phyloP scores from a whole-genome alignment of 2,113 vertebrate species.

The Myanophis thanlyinensis region DNA sequence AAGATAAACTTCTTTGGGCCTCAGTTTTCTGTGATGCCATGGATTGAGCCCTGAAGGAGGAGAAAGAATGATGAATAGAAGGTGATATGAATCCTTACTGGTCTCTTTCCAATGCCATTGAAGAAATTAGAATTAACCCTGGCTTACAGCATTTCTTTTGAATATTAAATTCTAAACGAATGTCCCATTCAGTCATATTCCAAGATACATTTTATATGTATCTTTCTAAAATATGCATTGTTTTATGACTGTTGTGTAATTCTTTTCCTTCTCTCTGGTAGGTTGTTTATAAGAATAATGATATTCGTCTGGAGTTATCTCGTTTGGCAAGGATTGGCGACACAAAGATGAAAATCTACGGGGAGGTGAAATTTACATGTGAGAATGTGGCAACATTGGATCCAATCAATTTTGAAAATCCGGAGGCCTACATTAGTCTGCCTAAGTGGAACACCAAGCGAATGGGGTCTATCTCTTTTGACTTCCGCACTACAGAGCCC shows the following conservation, averaged over 20 bases:
- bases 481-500: conserved; percentile 94
- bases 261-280: conserved; percentile 67
- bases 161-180: background rate
- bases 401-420: conserved; percentile 95
- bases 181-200: conserved; percentile 2
- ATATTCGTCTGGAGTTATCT: conserved; percentile 94
- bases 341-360: conserved; percentile 98
- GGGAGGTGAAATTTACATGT: conserved; percentile 92
- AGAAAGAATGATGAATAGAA: background rate
- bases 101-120: background rate
- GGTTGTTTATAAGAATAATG: conserved; percentile 99
- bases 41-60: background rate
- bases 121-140: background rate
- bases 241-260: conserved; percentile 66
- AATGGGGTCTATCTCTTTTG: conserved; percentile 96
- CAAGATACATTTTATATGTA: conserved; percentile 38
- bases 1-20: background rate
- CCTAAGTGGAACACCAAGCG: conserved; percentile 99
- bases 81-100: background rate
- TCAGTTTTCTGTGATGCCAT: background rate
- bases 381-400: conserved; percentile 95
- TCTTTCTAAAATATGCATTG: conserved; percentile 46
- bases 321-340: conserved; percentile 93
- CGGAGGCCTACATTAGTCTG: conserved; percentile 90
- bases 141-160: conserved; percentile 9